phyloP scores from a whole-genome alignment of 2,888 invertebrate genomes.

The Cecidostiba fungosa region DNA sequence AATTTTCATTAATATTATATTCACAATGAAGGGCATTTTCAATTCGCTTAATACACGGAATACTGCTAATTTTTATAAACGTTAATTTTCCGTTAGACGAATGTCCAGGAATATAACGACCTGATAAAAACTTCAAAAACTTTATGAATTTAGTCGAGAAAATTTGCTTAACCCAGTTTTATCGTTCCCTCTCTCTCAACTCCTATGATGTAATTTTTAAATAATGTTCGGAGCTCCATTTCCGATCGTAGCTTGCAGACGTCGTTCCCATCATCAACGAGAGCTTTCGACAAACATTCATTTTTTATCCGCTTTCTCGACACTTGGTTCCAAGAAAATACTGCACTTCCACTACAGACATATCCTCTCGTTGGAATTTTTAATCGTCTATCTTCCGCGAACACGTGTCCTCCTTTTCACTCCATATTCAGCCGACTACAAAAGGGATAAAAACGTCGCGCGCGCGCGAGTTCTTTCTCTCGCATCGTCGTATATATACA shows the following conservation, averaged over 20 bases:
- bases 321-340: neutral
- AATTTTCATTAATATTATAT: neutral
- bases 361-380: neutral
- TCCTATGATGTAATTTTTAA: neutral
- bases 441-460: slow-evolving; percentile 21
- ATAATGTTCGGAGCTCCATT: neutral
- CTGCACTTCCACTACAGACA: neutral
- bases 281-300: neutral
- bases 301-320: neutral
- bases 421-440: neutral
- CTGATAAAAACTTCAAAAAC: neutral
- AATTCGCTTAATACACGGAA: too few species aligned
- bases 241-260: neutral
- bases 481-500: neutral
- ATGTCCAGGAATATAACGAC: neutral
- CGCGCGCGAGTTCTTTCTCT: neutral
- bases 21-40: too few species aligned
- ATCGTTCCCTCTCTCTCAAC: neutral
- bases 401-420: slow-evolving; percentile 12
- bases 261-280: neutral
- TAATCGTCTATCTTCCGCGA: neutral
- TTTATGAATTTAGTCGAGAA: neutral
- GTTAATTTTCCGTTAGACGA: neutral
- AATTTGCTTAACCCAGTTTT: neutral
- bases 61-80: neutral